phyloP scores from a whole-genome alignment of 2,113 vertebrate genomes.

The Edolisoma coerulescens region DNA sequence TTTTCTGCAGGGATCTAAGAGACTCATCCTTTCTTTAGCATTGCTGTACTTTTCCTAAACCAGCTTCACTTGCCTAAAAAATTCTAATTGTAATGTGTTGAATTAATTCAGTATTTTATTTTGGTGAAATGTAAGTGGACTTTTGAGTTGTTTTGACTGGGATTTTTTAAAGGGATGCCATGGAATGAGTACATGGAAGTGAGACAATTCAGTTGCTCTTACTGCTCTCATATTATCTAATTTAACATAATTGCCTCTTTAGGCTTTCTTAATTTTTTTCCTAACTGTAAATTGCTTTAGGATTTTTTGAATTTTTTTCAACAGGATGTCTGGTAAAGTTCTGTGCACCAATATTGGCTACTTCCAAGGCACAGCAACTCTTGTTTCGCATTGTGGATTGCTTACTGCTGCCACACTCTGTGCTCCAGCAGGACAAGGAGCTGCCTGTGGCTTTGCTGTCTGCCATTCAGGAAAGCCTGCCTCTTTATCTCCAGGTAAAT shows the following conservation, averaged over 20 bases:
- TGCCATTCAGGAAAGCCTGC: slow-evolving; percentile 86
- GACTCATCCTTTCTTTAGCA: background rate
- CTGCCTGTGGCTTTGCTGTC: slow-evolving; percentile 74
- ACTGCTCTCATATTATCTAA: background rate
- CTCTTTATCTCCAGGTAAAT: slow-evolving; percentile 89
- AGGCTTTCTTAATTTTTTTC: background rate
- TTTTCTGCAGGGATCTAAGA: background rate
- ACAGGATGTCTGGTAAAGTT: slow-evolving; percentile 91
- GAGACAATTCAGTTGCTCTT: background rate
- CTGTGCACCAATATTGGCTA: slow-evolving; percentile 91
- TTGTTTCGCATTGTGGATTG: slow-evolving; percentile 90
- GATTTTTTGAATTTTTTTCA: background rate
- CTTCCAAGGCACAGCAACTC: slow-evolving; percentile 89
- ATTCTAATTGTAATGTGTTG: background rate
- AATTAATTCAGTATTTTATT: background rate
- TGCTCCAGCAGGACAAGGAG: slow-evolving; percentile 89
- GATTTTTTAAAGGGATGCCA: background rate
- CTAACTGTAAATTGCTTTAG: background rate
- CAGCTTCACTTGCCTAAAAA: background rate
- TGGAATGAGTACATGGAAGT: background rate
- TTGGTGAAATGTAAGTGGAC: background rate
- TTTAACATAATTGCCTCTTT: background rate
- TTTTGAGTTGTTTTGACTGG: background rate
- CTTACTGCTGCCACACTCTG: slow-evolving; percentile 86
- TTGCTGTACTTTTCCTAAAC: background rate